A percentile compares a stretch with the other conserved stretches of the same genome.
Conservation (phyloP, 2,113 vertebrate species). For the Podarcis cretensis region DNA sequence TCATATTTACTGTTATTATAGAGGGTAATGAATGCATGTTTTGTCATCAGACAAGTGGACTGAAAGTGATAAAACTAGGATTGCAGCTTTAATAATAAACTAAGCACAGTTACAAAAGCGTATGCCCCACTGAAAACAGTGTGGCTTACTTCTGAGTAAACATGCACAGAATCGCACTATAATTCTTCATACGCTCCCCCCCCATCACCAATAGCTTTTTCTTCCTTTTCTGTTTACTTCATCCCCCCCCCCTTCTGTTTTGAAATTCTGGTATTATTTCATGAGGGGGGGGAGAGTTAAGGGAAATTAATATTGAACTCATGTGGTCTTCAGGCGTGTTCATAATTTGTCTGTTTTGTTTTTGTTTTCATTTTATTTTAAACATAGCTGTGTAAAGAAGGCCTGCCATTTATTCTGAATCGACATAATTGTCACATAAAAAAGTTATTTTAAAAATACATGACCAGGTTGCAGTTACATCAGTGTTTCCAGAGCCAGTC, state of each 20-base stretch:
- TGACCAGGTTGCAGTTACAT: not conserved
- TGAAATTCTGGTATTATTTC: not conserved
- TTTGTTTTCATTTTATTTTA: not conserved
- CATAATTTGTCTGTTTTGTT: not conserved
- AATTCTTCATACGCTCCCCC: not conserved
- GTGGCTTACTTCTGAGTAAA: not conserved
- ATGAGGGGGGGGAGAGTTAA: too few species aligned
- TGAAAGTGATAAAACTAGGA: conserved; percentile 11
- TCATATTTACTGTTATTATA: conserved; percentile 40
- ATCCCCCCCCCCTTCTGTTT: not conserved
- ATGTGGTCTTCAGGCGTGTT: not conserved
- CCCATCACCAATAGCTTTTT: not conserved
- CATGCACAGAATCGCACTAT: conserved; percentile 1
- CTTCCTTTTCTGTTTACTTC: not conserved
- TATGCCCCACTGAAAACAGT: not conserved
- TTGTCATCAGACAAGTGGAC: conserved; percentile 4
- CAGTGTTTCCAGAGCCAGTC: not conserved
- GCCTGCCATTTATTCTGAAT: conserved; percentile 15
- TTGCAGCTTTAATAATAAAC: not conserved
- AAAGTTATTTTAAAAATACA: not conserved
- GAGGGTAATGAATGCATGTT: conserved; percentile 41
- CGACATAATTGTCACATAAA: not conserved
- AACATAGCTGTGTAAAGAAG: not conserved
- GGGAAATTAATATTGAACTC: not conserved
- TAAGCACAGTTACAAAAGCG: not conserved